Evolutionary conservation across 2,113 vertebrate genomes (phyloP).

Genomic region (Camarhynchus parvulus): DNA sequence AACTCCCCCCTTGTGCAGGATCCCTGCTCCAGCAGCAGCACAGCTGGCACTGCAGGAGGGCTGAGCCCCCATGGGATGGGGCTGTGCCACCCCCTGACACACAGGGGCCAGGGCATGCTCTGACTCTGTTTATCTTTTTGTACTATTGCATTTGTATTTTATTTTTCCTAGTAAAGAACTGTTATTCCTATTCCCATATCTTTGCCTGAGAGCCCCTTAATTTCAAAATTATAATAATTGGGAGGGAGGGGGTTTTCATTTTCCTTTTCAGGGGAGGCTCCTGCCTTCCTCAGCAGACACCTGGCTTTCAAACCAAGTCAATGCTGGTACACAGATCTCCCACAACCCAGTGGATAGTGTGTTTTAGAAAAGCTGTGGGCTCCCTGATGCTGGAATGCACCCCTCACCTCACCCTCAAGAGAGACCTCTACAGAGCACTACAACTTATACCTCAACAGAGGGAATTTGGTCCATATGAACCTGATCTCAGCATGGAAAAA

Average conservation of each 20-base stretch:
- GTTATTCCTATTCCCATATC: background rate
- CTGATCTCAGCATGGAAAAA: background rate
- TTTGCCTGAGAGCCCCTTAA: background rate
- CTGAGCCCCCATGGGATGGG: background rate
- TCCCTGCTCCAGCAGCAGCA: background rate
- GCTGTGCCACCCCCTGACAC: too few relatives aligned
- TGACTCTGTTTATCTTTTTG: too few relatives aligned
- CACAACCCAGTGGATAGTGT: background rate
- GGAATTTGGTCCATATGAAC: background rate
- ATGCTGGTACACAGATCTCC: background rate
- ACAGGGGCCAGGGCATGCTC: too few relatives aligned
- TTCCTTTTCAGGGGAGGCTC: background rate
- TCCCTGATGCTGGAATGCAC: background rate
- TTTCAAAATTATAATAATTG: background rate
- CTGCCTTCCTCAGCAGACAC: background rate
- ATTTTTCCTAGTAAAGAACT: too few relatives aligned
- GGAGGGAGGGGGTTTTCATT: background rate
- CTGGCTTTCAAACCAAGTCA: background rate
- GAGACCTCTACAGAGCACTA: background rate
- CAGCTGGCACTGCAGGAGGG: background rate
- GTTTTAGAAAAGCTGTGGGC: background rate
- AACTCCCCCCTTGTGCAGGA: background rate
- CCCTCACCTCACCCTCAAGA: background rate
- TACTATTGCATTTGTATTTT: too few relatives aligned
- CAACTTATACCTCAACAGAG: background rate